A percentile compares a stretch with the other conserved stretches of the same genome.
Conservation (phyloP, 2,797 vertebrate species). For the Galago senegalensis region DNA sequence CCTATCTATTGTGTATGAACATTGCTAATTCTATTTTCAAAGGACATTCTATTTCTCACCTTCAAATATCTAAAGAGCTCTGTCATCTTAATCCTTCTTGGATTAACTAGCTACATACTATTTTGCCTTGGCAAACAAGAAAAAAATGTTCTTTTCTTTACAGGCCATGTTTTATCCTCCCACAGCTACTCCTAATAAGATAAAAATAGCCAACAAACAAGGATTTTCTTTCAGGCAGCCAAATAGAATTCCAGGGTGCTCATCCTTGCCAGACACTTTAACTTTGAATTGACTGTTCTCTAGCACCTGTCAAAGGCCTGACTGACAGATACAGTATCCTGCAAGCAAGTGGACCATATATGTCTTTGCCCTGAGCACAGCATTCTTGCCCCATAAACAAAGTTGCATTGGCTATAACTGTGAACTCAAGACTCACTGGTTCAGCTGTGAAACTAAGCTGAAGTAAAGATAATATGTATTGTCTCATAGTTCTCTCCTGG, state of each 20-base stretch:
- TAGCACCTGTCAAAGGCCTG: not conserved
- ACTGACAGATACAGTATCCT: not conserved
- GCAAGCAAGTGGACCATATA: not conserved
- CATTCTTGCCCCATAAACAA: not conserved
- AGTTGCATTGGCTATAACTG: not conserved
- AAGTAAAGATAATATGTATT: not conserved
- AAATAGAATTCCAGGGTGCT: not conserved
- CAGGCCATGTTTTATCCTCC: conserved; percentile 47
- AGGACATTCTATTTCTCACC: conserved; percentile 16
- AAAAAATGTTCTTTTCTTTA: conserved; percentile 49
- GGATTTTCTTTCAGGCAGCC: conserved; percentile 48
- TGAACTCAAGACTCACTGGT: not conserved
- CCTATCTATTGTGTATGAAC: not conserved
- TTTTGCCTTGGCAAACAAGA: conserved; percentile 58
- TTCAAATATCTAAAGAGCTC: conserved; percentile 59
- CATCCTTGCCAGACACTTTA: conserved; percentile 17
- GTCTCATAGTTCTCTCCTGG: not conserved
- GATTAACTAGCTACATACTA: conserved; percentile 44
- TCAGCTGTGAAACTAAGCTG: conserved; percentile 22
- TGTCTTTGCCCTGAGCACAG: not conserved
- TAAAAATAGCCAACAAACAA: conserved; percentile 65
- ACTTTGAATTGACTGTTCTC: conserved; percentile 56
- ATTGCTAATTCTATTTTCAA: conserved; percentile 55
- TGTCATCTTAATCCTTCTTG: conserved; percentile 40
- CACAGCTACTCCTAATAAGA: conserved; percentile 41